These are phyloP conservation scores for Tapirus indicus DNA, from an alignment of 2,797 vertebrate genomes.

Conservation along the genomic window DNA sequence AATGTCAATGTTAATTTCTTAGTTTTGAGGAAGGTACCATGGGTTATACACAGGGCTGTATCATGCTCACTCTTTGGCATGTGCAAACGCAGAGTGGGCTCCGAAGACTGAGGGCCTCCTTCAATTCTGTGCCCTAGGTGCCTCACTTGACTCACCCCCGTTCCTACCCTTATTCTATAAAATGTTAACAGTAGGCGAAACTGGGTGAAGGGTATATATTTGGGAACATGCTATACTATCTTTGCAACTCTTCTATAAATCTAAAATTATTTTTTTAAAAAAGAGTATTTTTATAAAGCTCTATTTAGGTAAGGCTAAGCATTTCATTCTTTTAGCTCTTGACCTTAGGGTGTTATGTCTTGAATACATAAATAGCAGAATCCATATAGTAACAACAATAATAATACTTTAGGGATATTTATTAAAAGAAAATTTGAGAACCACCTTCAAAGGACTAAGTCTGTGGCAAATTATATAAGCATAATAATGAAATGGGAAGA, in stretches of 20 bases:
- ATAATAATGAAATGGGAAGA: constrained; percentile 15
- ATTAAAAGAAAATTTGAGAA: constrained; percentile 44
- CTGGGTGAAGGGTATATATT: not conserved
- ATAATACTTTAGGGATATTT: not conserved
- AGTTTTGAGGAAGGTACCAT: not conserved
- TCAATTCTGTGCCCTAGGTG: not conserved
- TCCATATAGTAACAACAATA: not conserved
- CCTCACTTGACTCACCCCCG: not conserved
- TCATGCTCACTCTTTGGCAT: too few relatives aligned
- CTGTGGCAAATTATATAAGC: not conserved
- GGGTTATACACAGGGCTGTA: not conserved
- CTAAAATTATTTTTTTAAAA: constrained; percentile 40
- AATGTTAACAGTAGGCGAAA: not conserved
- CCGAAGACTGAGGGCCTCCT: not conserved
- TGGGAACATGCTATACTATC: not conserved
- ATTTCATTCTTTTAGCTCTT: constrained; percentile 43
- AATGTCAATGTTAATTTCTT: not conserved
- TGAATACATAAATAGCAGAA: not conserved
- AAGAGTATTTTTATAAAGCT: not conserved
- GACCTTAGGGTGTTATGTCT: not conserved
- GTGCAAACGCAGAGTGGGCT: not conserved
- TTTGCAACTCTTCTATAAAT: not conserved
- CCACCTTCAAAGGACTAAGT: constrained; percentile 17
- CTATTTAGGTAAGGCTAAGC: not conserved
- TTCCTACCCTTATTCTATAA: not conserved